Base-by-base conservation (phyloP, 2,797 vertebrate species). In the Clarias pachynema region DNA sequence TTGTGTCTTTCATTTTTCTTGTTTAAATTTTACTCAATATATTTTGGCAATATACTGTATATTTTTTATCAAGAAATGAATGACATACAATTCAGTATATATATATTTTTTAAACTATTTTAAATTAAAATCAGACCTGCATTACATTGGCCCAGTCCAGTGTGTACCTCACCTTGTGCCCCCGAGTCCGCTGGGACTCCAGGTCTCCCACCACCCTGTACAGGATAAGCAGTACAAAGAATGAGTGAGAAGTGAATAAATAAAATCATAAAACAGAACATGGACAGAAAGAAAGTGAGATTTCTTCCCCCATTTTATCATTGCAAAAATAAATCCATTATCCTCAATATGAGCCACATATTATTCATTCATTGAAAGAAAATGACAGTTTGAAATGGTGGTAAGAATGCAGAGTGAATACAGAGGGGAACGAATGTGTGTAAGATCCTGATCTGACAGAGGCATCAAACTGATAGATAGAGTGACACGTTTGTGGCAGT, bases 371-470 rank as follows among this genome's bases (percentile, higher is more conserved):
- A 53, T 85, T 59, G 74, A 82, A 65, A 63, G 68, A 84, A 84
- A 90, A 85, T 65, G 63, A 81, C 75, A 84, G 12, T 49, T 84
- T 77, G 82, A 70, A 81, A 81, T 68, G 85, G 73, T 44, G 84
- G 91, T 78, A 89, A 93, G 93, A 94, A 93, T 94, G 92, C 92
- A 94, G 93, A 93, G 91, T 89, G 90, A 92, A 94, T 92, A 91
- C 94, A 93, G 92, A 89, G 93, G 91, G 92, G 90, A 93, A 93
- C 91, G 90, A 95, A 94, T 94, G 94, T 94, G 92, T 94, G 94
- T 95, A 94, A 95, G 93, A 94, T 94, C 93, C 91, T 91, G 91
- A 89, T 87, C 89, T 94, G 94, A 95, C 93, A 94, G 91, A 91
- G 90, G 94, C 93, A 93, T 92, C 93, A 92, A 90, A 77, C 93